Percentiles rank a stretch among this genome's conserved stretches.
Evolutionary conservation across 2,797 vertebrate genomes (phyloP).

Genomic region (Cuniculus paca): DNA sequence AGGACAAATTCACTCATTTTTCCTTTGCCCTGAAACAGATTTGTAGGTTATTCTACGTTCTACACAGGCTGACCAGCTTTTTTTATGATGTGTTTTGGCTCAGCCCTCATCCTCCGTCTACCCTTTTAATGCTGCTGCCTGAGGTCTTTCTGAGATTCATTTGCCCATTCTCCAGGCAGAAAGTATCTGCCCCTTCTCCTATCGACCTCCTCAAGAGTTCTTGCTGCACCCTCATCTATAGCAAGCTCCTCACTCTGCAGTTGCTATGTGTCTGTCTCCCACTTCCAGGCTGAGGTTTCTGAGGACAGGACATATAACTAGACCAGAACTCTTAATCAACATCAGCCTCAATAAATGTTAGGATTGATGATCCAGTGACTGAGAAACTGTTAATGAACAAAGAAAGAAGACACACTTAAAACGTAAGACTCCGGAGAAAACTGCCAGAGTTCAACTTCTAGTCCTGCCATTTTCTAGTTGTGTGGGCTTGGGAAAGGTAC

Average conservation of each 20-base stretch:
- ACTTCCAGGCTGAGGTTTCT: background rate
- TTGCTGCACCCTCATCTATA: background rate
- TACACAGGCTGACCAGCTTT: background rate
- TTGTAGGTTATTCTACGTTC: background rate
- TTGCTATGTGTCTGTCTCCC: background rate
- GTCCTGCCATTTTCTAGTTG: background rate
- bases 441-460: background rate
- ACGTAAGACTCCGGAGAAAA: background rate
- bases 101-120: background rate
- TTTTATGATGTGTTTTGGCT: background rate
- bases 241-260: background rate
- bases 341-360: background rate
- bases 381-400: background rate
- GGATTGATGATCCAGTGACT: background rate
- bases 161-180: fast-evolving
- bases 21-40: background rate
- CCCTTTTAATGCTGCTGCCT: background rate
- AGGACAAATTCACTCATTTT: background rate
- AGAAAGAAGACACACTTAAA: background rate
- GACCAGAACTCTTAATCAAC: background rate
- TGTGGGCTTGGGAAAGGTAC: background rate
- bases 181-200: background rate
- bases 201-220: background rate
- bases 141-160: background rate
- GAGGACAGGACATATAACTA: background rate